These are phyloP conservation scores for Drosophila murphyi DNA, from an alignment of 1,140 invertebrate genomes.

Conservation along the genomic window DNA sequence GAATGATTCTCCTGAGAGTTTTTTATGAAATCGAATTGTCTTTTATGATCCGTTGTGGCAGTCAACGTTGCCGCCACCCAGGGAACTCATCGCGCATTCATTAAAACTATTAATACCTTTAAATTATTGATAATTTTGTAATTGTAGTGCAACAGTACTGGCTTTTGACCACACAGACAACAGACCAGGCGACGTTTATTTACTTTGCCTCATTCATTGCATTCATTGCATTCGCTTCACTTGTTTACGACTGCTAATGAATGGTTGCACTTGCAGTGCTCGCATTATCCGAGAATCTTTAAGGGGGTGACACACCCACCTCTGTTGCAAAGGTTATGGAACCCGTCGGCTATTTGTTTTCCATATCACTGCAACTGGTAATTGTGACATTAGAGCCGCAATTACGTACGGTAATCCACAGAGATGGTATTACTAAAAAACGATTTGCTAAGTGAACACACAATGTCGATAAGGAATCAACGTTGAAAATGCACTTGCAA, in stretches of 20 bases:
- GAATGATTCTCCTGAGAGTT: not conserved
- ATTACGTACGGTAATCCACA: slow-evolving; percentile 30
- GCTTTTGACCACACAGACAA: slow-evolving; percentile 15
- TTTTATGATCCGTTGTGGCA: not conserved
- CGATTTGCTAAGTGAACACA: slow-evolving; percentile 9
- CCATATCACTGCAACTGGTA: slow-evolving; percentile 26
- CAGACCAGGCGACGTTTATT: slow-evolving; percentile 22
- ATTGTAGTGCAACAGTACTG: slow-evolving; percentile 18
- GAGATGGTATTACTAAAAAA: not conserved
- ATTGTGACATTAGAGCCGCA: slow-evolving; percentile 41
- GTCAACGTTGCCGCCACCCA: not conserved
- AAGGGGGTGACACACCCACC: slow-evolving; percentile 19
- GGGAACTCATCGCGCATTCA: slow-evolving; percentile 23
- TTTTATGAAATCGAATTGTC: not conserved
- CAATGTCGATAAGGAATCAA: slow-evolving; percentile 27
- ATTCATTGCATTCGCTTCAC: slow-evolving; percentile 25
- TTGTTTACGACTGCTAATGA: slow-evolving; percentile 37
- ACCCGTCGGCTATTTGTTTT: slow-evolving; percentile 28
- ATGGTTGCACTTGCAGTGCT: slow-evolving; percentile 26
- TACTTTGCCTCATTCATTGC: slow-evolving; percentile 12
- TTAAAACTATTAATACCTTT: slow-evolving; percentile 39
- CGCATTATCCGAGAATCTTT: slow-evolving; percentile 22
- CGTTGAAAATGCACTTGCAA: slow-evolving; percentile 39
- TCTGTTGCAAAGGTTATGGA: slow-evolving; percentile 18
- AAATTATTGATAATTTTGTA: slow-evolving; percentile 50